Evolutionary conservation across 2,797 vertebrate species (phyloP).

Genomic region (Pseudochirops cupreus): DNA sequence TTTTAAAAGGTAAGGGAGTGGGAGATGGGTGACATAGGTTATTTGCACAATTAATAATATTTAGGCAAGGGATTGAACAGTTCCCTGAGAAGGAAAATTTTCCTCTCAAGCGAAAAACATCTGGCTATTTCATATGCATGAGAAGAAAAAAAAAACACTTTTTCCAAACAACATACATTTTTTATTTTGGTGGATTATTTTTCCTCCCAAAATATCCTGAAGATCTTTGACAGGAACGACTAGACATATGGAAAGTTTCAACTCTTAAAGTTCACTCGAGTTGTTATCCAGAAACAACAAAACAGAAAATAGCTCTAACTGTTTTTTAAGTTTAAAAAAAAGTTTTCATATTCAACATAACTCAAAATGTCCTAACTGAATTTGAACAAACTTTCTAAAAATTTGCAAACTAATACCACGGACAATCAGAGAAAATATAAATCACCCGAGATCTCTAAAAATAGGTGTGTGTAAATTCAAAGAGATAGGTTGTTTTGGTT

Average conservation of each 20-base stretch:
- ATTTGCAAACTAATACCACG: constrained; percentile 2
- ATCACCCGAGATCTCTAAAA: not conserved
- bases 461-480: constrained; percentile 9
- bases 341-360: constrained; percentile 32
- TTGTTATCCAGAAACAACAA: constrained; percentile 7
- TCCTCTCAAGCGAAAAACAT: not conserved
- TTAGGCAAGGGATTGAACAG: not conserved
- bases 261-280: constrained; percentile 31
- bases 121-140: not conserved
- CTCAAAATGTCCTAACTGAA: not conserved
- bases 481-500: too few relatives aligned
- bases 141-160: not conserved
- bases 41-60: not conserved
- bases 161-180: constrained; percentile 21
- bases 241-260: constrained; percentile 39
- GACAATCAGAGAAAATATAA: constrained; percentile 18
- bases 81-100: not conserved
- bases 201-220: constrained; percentile 50
- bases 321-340: constrained; percentile 41
- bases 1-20: not conserved
- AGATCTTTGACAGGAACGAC: constrained; percentile 42
- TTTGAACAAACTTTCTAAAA: constrained; percentile 38
- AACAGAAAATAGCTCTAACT: not conserved
- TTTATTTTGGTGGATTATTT: constrained; percentile 38
- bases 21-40: not conserved